Evolutionary conservation across 2,797 vertebrate genomes (phyloP), one percentile per base, ranked within the genome.

Genomic region (Semaprochilodus insignis): DNA sequence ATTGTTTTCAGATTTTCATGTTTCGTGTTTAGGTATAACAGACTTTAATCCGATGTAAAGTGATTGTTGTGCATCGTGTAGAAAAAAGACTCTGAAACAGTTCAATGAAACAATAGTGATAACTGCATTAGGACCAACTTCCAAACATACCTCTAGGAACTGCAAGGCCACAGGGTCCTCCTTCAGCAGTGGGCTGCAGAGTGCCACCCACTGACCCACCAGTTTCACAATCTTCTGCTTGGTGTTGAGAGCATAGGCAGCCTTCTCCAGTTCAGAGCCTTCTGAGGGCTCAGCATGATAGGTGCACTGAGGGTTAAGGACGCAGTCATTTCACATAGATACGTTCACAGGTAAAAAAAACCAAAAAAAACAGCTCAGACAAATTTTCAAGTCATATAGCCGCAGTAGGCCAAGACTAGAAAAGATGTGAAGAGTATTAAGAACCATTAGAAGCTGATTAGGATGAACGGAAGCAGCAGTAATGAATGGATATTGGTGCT

Each of bases 201-300:
- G 93, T 63, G 93, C 92, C 91, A 97, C 96, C 97, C 97, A 99
- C 83, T 96, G 97, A 88, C 94, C 92, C 2, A 98, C 94, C 62
- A 99, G 91, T 66, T 95, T 94, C 88, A 99, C 93, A 72, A 99
- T 95, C 88, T 96, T 98, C 88, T 97, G 97, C 52, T 96, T 95
- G 78, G 94, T 95, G 84, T 92, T 94, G 83, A 97, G 92, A 27
- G 96, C 19, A 21, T 97, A 99, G 21, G 93, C 85, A 3, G 93
- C 94, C 51, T 95, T 95, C 82, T 99, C 98, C 91, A 95, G 95
- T 76, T 98, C 97, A 0, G 95, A 96, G 1, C 96, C 96, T 54
- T 97, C 95, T 0, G 95, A 92, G 0, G 95, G 95, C 90, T 97
- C 94, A 0, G 92, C 92, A 0, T 95, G 94, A 90, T 97, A 99